These are phyloP conservation scores for Acanthosepion esculentum DNA, from an alignment of 2,888 invertebrate species.

Conservation along the genomic window DNA sequence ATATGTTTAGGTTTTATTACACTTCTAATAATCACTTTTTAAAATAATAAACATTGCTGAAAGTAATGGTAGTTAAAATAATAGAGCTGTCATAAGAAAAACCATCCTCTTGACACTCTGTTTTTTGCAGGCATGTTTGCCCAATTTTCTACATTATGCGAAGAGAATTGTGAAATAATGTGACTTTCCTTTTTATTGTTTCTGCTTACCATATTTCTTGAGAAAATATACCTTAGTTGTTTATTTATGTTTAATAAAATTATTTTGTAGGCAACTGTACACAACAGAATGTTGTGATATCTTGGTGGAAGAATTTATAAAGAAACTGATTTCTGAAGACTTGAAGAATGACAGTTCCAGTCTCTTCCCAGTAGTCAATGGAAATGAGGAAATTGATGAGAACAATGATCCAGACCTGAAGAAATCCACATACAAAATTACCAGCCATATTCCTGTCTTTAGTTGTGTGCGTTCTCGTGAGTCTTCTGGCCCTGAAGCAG, in stretches of 20 bases:
- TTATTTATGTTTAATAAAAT: neutral
- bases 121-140: too few species aligned
- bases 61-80: too few species aligned
- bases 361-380: neutral
- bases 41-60: too few species aligned
- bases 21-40: too few species aligned
- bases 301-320: constrained; percentile 38
- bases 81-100: too few species aligned
- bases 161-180: neutral
- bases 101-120: too few species aligned
- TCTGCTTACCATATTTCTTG: neutral
- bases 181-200: neutral
- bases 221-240: neutral
- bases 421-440: neutral
- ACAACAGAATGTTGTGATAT: constrained; percentile 44
- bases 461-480: neutral
- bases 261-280: constrained; percentile 44
- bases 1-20: too few species aligned
- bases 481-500: neutral
- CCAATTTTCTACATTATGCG: neutral
- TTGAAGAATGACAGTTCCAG: neutral
- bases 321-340: neutral
- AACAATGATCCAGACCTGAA: neutral
- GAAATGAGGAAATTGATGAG: neutral
- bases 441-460: neutral